Evolutionary conservation across 2,113 vertebrate genomes (phyloP), one percentile per base, ranked within the genome.

Genomic region (Myotis brandtii): DNA sequence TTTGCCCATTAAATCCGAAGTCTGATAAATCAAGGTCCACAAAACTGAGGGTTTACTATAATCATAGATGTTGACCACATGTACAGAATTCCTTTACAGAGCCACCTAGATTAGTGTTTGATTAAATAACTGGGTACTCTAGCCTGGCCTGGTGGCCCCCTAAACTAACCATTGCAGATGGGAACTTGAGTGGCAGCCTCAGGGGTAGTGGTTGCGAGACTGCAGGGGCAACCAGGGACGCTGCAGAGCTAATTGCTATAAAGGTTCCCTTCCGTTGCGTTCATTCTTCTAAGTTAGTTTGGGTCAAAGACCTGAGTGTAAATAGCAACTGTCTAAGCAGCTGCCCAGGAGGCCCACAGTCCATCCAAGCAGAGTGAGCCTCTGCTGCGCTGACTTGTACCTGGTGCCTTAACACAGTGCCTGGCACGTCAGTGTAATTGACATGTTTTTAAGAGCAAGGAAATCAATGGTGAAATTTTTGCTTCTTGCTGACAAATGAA

Each of bases 171-270:
- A n/a, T 16, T 48, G 43, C 30, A 54, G 59, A 17, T 4, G 30
- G 73, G 25, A 67, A 37, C n/a, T 72, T 18, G 6, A 75, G 20
- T 3, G 37, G 59, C 3, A 30, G 46, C 34, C 70, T 91, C 18
- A 16, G 2, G 62, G 43, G 34, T 4, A 2, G 6, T 23, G 32
- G 48, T n/a, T n/a, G 2, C 1, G 2, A 69, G 66, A 32, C 23
- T 93, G 18, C 34, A 10, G 43, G 13, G 37, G 11, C 9, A n/a
- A 50, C 59, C 5, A 67, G 27, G 21, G 25, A 13, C 16, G 1
- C 3, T 0, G 0, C 13, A 64, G 2, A 0, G 9, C 48, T 46
- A 17, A 18, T 0, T 46, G 18, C 70, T 27, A 8, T 6, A 25
- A 9, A 17, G 23, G 40, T 18, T 54, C 21, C 37, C 54, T 72